These are phyloP conservation scores for Ariolimax columbianus DNA, from an alignment of 2,888 invertebrate species.

Conservation along the genomic window DNA sequence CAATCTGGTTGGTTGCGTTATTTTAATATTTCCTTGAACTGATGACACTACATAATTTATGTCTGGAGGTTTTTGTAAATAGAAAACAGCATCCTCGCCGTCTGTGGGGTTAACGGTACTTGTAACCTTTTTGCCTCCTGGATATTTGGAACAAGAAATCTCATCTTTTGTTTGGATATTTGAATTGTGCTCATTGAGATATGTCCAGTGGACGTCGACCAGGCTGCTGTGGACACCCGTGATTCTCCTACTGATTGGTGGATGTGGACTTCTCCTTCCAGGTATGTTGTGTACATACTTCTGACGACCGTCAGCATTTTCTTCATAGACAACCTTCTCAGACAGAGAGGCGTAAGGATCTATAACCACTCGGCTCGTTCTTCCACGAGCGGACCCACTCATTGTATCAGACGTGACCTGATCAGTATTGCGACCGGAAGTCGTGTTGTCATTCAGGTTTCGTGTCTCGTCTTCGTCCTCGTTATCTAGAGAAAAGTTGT, in stretches of 20 bases:
- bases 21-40: neutral
- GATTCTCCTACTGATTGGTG: neutral
- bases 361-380: neutral
- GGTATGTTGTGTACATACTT: neutral
- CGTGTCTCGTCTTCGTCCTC: neutral
- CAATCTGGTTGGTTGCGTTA: neutral
- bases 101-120: neutral
- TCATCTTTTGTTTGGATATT: neutral
- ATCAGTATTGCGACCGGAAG: neutral
- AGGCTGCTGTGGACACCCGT: neutral
- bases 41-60: neutral
- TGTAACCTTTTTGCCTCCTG: neutral
- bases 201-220: too few species aligned
- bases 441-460: neutral
- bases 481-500: neutral
- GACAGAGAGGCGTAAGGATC: neutral
- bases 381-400: neutral
- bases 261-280: too few species aligned
- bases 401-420: neutral
- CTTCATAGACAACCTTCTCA: neutral
- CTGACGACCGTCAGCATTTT: too few species aligned
- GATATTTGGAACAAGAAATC: neutral
- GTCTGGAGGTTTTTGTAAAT: neutral
- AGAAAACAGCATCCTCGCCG: neutral
- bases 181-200: slow-evolving; percentile 8